Evolutionary conservation across 2,797 vertebrate genomes (phyloP).

Genomic region (Danio tinwini): DNA sequence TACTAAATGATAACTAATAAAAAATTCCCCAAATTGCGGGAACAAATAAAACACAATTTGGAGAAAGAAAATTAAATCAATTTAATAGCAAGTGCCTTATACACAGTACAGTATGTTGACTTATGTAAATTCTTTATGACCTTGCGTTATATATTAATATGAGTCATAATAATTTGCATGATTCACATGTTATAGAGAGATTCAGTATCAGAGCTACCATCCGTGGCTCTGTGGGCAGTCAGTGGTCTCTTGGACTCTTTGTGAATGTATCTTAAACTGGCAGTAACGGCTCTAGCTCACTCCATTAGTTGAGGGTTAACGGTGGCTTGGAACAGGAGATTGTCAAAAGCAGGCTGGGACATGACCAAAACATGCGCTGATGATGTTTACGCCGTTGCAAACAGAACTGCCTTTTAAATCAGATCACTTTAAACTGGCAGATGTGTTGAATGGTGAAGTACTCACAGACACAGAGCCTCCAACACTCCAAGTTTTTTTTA

Average conservation of each 20-base stretch:
- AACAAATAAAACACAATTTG: background rate
- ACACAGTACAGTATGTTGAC: background rate
- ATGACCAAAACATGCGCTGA: slow-evolving; percentile 23
- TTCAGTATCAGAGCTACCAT: background rate
- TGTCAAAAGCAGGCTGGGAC: slow-evolving; percentile 59
- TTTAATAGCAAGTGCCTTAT: background rate
- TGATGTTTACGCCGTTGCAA: slow-evolving; percentile 13
- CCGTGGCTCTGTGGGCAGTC: slow-evolving; percentile 7
- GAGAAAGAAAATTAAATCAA: background rate
- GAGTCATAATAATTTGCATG: background rate
- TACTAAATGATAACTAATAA: too few relatives aligned
- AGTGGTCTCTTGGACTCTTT: background rate
- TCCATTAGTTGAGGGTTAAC: slow-evolving; percentile 59
- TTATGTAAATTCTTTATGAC: background rate
- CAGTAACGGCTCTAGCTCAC: slow-evolving; percentile 35
- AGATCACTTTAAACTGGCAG: slow-evolving; percentile 16
- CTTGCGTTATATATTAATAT: background rate
- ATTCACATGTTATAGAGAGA: background rate
- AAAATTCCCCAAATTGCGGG: too few relatives aligned
- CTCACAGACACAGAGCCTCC: slow-evolving; percentile 27
- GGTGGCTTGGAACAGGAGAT: slow-evolving; percentile 54
- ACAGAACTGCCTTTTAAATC: slow-evolving; percentile 13
- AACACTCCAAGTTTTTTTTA: slow-evolving; percentile 14
- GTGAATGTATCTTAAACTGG: slow-evolving; percentile 33
- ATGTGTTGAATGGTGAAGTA: slow-evolving; percentile 1